phyloP scores from a whole-genome alignment of 2,113 vertebrate species.

The Piliocolobus tephrosceles region DNA sequence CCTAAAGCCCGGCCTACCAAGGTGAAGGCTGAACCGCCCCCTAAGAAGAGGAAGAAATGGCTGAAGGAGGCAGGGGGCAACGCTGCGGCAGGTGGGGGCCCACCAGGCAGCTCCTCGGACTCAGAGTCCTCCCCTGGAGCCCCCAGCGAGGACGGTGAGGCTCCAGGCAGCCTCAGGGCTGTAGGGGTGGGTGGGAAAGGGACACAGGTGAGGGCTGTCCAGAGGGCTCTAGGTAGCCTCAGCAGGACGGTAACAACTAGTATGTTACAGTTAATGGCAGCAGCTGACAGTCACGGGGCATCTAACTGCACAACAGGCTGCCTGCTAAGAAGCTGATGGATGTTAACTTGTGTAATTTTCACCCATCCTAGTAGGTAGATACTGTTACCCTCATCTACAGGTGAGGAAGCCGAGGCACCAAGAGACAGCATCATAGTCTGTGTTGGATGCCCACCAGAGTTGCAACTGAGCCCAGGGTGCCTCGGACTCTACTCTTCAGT shows the following conservation, averaged over 20 bases:
- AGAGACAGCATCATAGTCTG: background rate
- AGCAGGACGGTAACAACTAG: background rate
- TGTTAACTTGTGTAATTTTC: background rate
- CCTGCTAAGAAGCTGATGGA: background rate
- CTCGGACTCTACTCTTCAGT: background rate
- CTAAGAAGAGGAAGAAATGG: constrained; percentile 96
- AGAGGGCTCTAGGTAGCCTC: rapidly evolving
- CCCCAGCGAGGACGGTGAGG: constrained; percentile 92
- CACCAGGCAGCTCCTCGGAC: constrained; percentile 85
- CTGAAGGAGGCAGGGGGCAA: constrained; percentile 89
- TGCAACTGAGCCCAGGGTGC: background rate
- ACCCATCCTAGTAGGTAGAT: background rate
- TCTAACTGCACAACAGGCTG: rapidly evolving
- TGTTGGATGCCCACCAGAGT: no score
- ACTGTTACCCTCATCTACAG: no score
- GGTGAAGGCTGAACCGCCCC: constrained; percentile 93
- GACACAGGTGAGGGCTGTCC: rapidly evolving
- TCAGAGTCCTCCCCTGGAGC: constrained; percentile 91
- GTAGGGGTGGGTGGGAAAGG: background rate
- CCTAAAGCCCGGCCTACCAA: constrained; percentile 87
- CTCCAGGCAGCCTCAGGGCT: rapidly evolving
- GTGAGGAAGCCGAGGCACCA: background rate
- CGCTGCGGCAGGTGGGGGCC: background rate
- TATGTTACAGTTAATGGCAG: background rate
- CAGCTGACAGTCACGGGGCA: rapidly evolving